Evolutionary conservation across 2,888 invertebrate genomes (phyloP), one percentile per base, ranked within the genome.

Genomic region (Catocala nupta): DNA sequence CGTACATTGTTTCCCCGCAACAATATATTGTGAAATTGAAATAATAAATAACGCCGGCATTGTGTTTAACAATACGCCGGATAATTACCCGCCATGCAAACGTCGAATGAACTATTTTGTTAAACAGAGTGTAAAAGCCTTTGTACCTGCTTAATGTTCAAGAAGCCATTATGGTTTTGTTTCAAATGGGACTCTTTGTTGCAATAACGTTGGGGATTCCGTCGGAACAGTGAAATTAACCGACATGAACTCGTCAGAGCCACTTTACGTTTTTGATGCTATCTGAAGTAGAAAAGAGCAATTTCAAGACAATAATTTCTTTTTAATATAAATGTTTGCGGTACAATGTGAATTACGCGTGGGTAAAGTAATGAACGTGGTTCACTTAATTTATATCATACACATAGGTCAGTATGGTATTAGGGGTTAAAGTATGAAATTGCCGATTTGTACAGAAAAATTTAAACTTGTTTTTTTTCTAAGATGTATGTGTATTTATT

Each of bases 51-150:
- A 78, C 77, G 51, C 68, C 67, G 60, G 73, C 80, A 82, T 85
- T 87, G 86, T 85, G 77, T 77, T 79, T 78, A 83, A 87, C 90
- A 87, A 86, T 83, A 85, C 80, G 73, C 74, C 77, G 70, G 73
- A 84, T 90, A 91, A 91, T 91, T 91, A 89, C 81, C 75, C 72
- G 65, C 70, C 70, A 87, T 84, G 86, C 87, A 87, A 86, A 84
- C 82, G 73, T 67, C 80, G 84, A 81, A 84, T 82, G 81, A 81
- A 84, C 82, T 84, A 86, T 89, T 88, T 89, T 89, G 91, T 88
- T 88, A 85, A 91, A 86, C 88, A 90, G 89, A 90, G 78, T 91
- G 90, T 90, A 88, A 90, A 86, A 80, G 81, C 54, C 85, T 88
- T 89, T 88, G 88, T 89, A 79, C 68, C 75, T 69, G 75, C 60